Conservation (phyloP, 64 coral and sea anemone genomes). For the Astreopora myriophthalma region DNA sequence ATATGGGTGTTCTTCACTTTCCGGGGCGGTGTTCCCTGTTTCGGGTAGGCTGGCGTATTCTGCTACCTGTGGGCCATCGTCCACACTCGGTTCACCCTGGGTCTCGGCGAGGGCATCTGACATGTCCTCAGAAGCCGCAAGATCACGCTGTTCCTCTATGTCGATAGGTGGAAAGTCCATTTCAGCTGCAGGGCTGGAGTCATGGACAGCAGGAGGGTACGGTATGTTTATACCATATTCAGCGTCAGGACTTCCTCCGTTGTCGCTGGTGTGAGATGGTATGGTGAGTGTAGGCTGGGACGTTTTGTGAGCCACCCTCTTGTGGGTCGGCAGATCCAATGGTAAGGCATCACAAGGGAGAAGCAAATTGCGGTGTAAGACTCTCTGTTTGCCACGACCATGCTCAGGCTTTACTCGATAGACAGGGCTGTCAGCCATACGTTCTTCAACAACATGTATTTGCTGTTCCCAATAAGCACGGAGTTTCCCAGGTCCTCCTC, state of each 20-base stretch:
- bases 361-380: constrained; percentile 19
- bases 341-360: constrained; percentile 32
- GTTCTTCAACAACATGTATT: constrained; percentile 33
- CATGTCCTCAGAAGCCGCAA: neutral
- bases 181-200: neutral
- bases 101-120: neutral
- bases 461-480: constrained; percentile 56
- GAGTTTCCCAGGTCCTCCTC: constrained; percentile 37
- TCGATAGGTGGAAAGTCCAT: neutral
- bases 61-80: neutral
- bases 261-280: neutral
- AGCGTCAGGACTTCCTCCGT: neutral
- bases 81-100: neutral
- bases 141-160: neutral
- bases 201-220: neutral
- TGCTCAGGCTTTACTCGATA: constrained; percentile 47
- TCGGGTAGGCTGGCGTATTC: neutral
- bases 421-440: constrained; percentile 44
- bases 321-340: neutral
- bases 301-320: neutral
- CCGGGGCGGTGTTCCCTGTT: neutral
- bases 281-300: neutral
- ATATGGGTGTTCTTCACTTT: neutral
- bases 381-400: constrained; percentile 13
- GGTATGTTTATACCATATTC: neutral